Conservation (phyloP, 1,140 invertebrate species). For the Linepithema humile region DNA sequence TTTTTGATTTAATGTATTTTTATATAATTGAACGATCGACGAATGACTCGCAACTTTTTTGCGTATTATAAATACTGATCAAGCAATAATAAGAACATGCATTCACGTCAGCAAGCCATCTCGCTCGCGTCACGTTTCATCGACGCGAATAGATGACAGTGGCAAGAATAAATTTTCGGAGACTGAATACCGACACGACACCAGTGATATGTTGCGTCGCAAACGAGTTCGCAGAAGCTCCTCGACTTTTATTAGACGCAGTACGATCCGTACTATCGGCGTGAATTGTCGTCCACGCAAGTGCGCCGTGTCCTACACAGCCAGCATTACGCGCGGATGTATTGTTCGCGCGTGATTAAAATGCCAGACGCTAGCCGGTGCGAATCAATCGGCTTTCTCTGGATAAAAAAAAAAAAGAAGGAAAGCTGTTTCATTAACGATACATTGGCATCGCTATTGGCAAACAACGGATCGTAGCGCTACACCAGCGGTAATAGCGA, state of each 20-base stretch:
- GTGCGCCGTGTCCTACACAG: constrained; percentile 16
- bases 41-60: not conserved
- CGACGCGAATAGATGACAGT: not conserved
- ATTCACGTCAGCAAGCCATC: not conserved
- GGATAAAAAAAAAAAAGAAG: not conserved
- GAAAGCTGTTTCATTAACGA: not conserved
- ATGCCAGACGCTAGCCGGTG: constrained; percentile 51
- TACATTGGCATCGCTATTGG: not conserved
- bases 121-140: constrained; percentile 12
- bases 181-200: constrained; percentile 35
- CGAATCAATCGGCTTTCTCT: constrained; percentile 23
- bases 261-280: constrained; percentile 55
- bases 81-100: not conserved
- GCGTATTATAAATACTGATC: constrained; percentile 23
- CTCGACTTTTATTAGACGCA: constrained; percentile 69
- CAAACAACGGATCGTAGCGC: not conserved
- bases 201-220: constrained; percentile 50
- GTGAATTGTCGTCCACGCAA: constrained; percentile 61
- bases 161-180: constrained; percentile 60
- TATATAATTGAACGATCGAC: not conserved
- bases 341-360: constrained; percentile 68
- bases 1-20: not conserved
- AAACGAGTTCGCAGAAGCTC: constrained; percentile 51
- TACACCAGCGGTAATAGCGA: not conserved
- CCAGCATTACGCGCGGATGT: constrained; percentile 52